Evolutionary conservation across 2,113 vertebrate genomes (phyloP).

Genomic region (Pagrus major): DNA sequence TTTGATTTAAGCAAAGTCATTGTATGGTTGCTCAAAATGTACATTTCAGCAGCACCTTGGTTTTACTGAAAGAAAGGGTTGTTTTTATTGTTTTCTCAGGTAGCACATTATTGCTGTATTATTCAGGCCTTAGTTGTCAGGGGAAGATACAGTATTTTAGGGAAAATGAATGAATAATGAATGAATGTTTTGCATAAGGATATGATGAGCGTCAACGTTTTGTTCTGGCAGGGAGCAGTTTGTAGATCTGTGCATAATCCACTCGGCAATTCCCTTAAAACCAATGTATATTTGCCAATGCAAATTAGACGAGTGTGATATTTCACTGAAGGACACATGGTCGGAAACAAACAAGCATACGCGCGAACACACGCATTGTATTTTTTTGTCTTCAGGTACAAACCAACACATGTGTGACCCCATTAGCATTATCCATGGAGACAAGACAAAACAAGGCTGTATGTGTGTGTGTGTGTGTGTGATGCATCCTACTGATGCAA

Average conservation of each 20-base stretch:
- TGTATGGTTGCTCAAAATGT: too few species aligned
- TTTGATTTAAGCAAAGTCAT: too few species aligned
- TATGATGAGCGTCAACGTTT: background rate
- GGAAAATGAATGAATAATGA: background rate
- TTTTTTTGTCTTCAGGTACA: slow-evolving; percentile 15
- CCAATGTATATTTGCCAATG: background rate
- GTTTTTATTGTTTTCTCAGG: background rate
- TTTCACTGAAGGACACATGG: background rate
- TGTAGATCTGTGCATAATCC: background rate
- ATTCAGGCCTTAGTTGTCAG: background rate
- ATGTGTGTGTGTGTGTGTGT: background rate
- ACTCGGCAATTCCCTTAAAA: background rate
- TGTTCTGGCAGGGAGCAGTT: slow-evolving; percentile 1
- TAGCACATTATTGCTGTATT: too few species aligned
- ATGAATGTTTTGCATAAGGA: background rate
- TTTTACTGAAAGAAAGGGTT: background rate
- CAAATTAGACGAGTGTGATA: background rate
- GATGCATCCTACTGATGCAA: slow-evolving; percentile 39
- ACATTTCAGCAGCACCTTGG: background rate
- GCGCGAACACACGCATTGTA: background rate
- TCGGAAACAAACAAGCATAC: background rate
- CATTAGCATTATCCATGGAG: slow-evolving; percentile 61
- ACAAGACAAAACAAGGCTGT: slow-evolving; percentile 53
- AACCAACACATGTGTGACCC: slow-evolving; percentile 33
- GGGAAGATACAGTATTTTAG: background rate